phyloP scores from a whole-genome alignment of 2,797 vertebrate genomes.

The Ibycter americanus region DNA sequence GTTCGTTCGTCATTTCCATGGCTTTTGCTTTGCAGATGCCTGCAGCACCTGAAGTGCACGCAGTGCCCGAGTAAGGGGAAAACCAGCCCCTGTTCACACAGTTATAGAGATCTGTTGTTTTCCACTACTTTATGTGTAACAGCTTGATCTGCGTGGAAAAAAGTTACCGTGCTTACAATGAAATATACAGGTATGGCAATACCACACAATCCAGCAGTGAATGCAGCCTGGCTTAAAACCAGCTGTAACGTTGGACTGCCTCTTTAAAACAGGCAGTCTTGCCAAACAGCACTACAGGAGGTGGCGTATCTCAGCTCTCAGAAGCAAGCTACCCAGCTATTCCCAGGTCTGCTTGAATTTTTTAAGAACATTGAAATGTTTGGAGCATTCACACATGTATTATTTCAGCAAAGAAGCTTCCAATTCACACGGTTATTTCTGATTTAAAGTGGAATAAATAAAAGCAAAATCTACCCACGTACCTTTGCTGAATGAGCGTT shows the following conservation, averaged over 20 bases:
- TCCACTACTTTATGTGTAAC: not conserved
- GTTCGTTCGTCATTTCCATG: not conserved
- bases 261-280: not conserved
- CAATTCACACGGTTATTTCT: not conserved
- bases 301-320: not conserved
- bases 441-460: not conserved
- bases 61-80: not conserved
- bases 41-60: not conserved
- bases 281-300: not conserved
- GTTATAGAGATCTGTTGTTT: not conserved
- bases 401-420: not conserved
- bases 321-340: not conserved
- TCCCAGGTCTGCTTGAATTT: not conserved
- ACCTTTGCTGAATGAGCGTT: not conserved
- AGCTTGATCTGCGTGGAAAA: not conserved
- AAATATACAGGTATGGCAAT: not conserved
- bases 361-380: not conserved
- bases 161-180: not conserved
- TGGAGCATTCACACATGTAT: not conserved
- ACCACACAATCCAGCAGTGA: accelerated
- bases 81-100: not conserved
- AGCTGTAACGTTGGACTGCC: not conserved
- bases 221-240: not conserved
- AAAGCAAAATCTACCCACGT: not conserved
- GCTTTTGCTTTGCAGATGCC: not conserved